Evolutionary conservation across 1,140 invertebrate species (phyloP), one percentile per base, ranked within the genome.

Genomic region (Gonioctena quinquepunctata): DNA sequence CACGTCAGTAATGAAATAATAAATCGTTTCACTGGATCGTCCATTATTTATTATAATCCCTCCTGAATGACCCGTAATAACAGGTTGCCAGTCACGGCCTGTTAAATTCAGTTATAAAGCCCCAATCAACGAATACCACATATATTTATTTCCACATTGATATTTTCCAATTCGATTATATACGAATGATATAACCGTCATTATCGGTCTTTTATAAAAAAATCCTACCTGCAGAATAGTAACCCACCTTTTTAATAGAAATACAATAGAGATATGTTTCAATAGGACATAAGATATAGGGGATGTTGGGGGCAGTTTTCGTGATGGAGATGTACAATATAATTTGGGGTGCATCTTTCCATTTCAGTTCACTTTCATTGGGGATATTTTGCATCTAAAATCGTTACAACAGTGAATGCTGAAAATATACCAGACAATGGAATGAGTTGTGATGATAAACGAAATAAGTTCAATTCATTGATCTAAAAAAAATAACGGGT

Each of bases 1-100:
- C 26, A 49, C 28, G 61, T 16, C 16, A 42, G 42, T 64, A 64
- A 64, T 64, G 23, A 64, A 64, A 64, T 64, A 64, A 64, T 64
- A 64, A 48, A 64, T 26, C 33, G 33, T 49, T 64, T 64, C 26
- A 64, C 28, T 48, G 61, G 42, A 7, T 11, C 42, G 42, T 50
- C 25, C 25, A 60, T 60, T 21, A 60, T 25, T 64, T 48, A 64
- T 64, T 64, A 48, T 49, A 49, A 64, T 64, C 19, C 42, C 28
- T 28, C 11, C 26, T 61, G 42, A 64, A 64, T 64, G 28, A 64
- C 61, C 23, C 13, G 28, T 64, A 64, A 64, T 64, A 64, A 64
- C 33, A 48, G 28, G 21, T 25, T 49, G 23, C 26, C 61, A 21
- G 61, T 64, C 42, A 64, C 61, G 61, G 61, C 61, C 61, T 64